These are phyloP conservation scores for Salmo trutta DNA, from an alignment of 2,797 vertebrate species.

Conservation along the genomic window DNA sequence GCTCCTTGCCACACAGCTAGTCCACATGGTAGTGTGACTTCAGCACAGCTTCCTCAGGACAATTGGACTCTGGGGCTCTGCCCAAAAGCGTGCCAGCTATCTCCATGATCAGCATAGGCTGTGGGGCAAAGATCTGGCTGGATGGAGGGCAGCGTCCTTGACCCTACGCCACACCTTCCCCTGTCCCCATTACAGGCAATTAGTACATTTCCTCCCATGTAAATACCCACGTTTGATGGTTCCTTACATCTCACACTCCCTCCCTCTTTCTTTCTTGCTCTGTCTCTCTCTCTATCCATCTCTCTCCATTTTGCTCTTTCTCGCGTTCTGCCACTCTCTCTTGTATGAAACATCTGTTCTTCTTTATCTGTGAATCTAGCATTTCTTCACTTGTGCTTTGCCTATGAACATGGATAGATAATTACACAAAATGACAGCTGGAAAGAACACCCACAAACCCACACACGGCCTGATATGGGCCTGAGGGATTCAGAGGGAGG, in stretches of 20 bases:
- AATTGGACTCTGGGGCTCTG: not conserved
- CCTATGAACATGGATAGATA: not conserved
- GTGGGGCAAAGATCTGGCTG: slow-evolving; percentile 13
- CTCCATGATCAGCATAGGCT: slow-evolving; percentile 16
- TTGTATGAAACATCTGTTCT: not conserved
- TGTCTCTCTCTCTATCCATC: slow-evolving; percentile 7
- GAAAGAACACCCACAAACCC: not conserved
- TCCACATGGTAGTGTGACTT: not conserved
- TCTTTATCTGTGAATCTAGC: not conserved
- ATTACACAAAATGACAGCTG: not conserved
- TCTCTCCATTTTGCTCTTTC: not conserved
- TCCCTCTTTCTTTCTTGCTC: slow-evolving; percentile 22
- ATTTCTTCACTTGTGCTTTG: not conserved
- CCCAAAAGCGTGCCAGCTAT: slow-evolving; percentile 19
- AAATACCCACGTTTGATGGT: slow-evolving; percentile 47
- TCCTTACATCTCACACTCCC: slow-evolving; percentile 16
- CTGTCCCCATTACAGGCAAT: slow-evolving; percentile 53
- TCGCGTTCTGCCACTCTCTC: not conserved
- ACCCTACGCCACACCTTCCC: slow-evolving; percentile 34
- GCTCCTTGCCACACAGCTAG: not conserved
- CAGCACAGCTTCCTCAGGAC: not conserved
- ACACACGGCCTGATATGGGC: slow-evolving; percentile 61
- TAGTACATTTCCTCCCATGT: slow-evolving; percentile 49
- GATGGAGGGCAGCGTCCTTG: slow-evolving; percentile 22
- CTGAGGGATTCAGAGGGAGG: not conserved